phyloP scores from a whole-genome alignment of 2,888 invertebrate genomes.

The Auanema freiburgensis region DNA sequence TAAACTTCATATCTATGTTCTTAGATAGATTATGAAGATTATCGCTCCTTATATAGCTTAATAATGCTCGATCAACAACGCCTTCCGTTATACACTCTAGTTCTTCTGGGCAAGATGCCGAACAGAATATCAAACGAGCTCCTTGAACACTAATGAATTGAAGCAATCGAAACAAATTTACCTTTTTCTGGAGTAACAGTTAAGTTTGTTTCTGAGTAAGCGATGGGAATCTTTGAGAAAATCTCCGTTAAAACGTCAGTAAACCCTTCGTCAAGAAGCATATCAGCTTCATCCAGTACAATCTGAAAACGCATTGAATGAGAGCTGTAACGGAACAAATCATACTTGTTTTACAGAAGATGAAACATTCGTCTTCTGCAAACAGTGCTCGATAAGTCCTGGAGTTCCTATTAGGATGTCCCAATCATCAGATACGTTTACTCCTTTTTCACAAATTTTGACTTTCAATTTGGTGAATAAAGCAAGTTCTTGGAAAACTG shows the following conservation, averaged over 20 bases:
- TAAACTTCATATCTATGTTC: constrained; percentile 13
- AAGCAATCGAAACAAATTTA: background rate
- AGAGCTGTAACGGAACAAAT: background rate
- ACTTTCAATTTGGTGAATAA: too few relatives aligned
- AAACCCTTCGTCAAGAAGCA: constrained; percentile 33
- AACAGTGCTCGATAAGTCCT: constrained; percentile 2
- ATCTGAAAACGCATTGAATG: constrained; percentile 16
- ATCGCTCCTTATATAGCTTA: constrained; percentile 26
- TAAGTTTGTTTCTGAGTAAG: constrained; percentile 19
- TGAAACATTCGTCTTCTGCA: background rate
- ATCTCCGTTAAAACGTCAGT: constrained; percentile 29
- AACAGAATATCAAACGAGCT: constrained; percentile 18
- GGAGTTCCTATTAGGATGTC: constrained; percentile 19
- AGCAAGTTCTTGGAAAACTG: background rate
- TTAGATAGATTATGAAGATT: constrained; percentile 13
- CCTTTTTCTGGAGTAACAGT: background rate
- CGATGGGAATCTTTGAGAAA: constrained; percentile 24
- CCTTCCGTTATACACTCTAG: constrained; percentile 31
- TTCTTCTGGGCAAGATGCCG: constrained; percentile 37
- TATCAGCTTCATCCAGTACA: constrained; percentile 40
- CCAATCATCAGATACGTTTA: constrained; percentile 5
- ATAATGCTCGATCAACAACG: constrained; percentile 19
- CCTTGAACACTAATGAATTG: background rate
- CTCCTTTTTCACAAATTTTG: too few relatives aligned
- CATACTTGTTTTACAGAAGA: constrained; percentile 6